These are phyloP conservation scores for Caenorhabditis panamensis DNA, from an alignment of 2,888 invertebrate genomes.

Conservation along the genomic window DNA sequence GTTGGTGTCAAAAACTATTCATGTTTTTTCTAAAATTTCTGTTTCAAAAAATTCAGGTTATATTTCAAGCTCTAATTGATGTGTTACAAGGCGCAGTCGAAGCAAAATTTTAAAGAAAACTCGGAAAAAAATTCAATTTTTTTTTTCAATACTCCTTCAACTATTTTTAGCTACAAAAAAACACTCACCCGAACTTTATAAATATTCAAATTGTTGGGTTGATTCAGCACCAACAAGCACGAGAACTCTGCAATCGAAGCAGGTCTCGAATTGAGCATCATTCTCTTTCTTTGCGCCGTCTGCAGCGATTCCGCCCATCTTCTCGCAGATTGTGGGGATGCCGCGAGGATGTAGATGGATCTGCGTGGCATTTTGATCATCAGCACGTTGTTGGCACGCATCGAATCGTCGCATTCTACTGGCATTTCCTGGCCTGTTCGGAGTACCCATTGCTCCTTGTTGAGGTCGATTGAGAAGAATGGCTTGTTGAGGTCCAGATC, in stretches of 20 bases:
- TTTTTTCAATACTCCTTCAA: no score
- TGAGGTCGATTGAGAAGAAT: slow-evolving; percentile 69
- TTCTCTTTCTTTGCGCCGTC: slow-evolving; percentile 60
- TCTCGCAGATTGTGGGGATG: slow-evolving; percentile 59
- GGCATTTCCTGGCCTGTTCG: slow-evolving; percentile 64
- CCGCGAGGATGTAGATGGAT: slow-evolving; percentile 62
- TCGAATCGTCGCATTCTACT: slow-evolving; percentile 51
- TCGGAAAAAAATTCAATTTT: no score
- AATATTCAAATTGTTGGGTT: slow-evolving; percentile 68
- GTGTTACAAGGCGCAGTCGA: no score
- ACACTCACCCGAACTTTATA: slow-evolving; percentile 55
- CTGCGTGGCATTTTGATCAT: slow-evolving; percentile 74
- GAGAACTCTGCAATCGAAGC: slow-evolving; percentile 62
- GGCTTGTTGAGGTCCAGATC: slow-evolving; percentile 65
- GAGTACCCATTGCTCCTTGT: slow-evolving; percentile 73
- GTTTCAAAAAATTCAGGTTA: not conserved
- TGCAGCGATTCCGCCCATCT: slow-evolving; percentile 66
- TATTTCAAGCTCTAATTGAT: no score
- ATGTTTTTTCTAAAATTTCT: no score
- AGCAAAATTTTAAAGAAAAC: no score
- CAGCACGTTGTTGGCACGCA: slow-evolving; percentile 64
- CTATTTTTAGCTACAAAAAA: no score
- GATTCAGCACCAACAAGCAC: slow-evolving; percentile 60
- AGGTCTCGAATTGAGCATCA: slow-evolving; percentile 62
- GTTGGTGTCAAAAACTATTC: no score